phyloP scores from a whole-genome alignment of 2,888 invertebrate genomes.

The Xestobium rufovillosum region DNA sequence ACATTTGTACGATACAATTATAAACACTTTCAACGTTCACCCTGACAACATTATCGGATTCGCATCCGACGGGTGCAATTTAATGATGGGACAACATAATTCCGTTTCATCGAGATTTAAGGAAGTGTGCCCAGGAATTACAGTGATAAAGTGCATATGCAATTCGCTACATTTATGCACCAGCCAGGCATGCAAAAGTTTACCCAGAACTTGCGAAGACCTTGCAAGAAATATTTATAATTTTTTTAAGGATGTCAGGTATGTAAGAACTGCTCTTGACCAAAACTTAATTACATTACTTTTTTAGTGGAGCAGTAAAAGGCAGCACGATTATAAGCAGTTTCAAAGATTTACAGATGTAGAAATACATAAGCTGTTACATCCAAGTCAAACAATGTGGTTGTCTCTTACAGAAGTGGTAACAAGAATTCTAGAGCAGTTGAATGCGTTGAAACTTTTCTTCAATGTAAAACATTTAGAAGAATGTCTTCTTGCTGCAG shows the following conservation, averaged over 20 bases:
- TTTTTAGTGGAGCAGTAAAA: conserved; percentile 14
- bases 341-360: conserved; percentile 24
- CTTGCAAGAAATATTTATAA: conserved; percentile 29
- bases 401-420: conserved; percentile 27
- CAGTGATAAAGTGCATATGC: conserved; percentile 32
- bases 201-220: conserved; percentile 32
- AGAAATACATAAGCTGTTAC: conserved; percentile 23
- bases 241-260: conserved; percentile 25
- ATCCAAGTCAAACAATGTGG: conserved; percentile 31
- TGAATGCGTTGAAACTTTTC: conserved; percentile 26
- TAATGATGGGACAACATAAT: conserved; percentile 32
- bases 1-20: conserved; percentile 5
- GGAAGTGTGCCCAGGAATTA: conserved; percentile 28
- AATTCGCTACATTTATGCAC: conserved; percentile 33
- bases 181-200: conserved; percentile 30
- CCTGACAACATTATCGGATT: conserved; percentile 34
- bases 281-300: not conserved
- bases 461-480: conserved; percentile 23
- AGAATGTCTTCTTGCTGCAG: conserved; percentile 16
- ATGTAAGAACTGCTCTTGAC: not conserved
- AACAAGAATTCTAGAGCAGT: conserved; percentile 28
- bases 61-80: conserved; percentile 33
- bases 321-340: conserved; percentile 22
- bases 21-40: conserved; percentile 24
- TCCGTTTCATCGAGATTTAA: conserved; percentile 30